Percentiles rank a stretch among this genome's conserved stretches.
Evolutionary conservation across 2,888 invertebrate species (phyloP).

Genomic region (Theretra japonica): DNA sequence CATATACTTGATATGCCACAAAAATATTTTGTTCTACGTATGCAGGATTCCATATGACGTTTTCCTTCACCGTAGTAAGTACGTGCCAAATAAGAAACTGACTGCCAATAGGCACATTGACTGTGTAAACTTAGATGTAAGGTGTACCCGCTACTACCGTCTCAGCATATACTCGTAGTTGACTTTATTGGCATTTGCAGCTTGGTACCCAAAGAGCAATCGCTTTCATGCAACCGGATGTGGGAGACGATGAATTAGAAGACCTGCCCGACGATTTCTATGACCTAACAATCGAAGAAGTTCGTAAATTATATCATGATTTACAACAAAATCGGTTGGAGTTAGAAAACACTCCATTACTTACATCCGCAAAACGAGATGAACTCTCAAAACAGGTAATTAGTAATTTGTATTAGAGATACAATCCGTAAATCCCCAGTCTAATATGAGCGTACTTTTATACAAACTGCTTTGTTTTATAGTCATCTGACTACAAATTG

Average conservation of each 20-base stretch:
- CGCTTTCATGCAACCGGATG: constrained; percentile 87
- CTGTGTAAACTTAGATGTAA: no score
- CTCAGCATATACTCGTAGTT: neutral
- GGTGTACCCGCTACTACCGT: no score
- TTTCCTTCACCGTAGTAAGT: no score
- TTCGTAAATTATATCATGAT: constrained; percentile 89
- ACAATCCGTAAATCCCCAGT: no score
- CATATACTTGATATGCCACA: no score
- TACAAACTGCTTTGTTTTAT: constrained; percentile 39
- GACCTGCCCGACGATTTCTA: constrained; percentile 95
- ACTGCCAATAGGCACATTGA: no score
- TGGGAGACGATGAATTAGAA: constrained; percentile 83
- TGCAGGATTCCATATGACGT: no score
- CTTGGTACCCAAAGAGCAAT: constrained; percentile 90
- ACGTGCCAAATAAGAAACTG: no score
- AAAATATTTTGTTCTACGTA: no score
- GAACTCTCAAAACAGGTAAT: constrained; percentile 62
- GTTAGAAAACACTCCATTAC: constrained; percentile 89
- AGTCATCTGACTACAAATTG: constrained; percentile 76
- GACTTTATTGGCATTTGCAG: constrained; percentile 61
- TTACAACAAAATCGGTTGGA: constrained; percentile 87
- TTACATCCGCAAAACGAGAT: constrained; percentile 80
- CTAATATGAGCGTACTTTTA: no score
- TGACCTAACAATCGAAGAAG: constrained; percentile 93
- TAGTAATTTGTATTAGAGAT: neutral